Percentiles rank a stretch among this genome's conserved stretches.
Evolutionary conservation across 2,113 vertebrate species (phyloP).

Genomic region (Origma solitaria): DNA sequence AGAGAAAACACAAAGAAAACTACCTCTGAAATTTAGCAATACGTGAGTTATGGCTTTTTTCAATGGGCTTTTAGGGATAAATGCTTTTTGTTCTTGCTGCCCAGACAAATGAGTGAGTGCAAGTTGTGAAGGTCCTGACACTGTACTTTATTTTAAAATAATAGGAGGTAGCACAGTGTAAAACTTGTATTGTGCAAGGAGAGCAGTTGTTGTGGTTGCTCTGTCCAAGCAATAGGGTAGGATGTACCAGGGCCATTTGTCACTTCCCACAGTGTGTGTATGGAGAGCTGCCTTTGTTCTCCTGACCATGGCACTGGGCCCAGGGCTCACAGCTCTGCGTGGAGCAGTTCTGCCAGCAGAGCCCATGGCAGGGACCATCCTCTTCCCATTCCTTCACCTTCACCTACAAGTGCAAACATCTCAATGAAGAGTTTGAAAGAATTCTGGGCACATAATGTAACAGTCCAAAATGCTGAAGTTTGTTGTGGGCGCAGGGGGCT

Average conservation of each 20-base stretch:
- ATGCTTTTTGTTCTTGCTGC: neutral
- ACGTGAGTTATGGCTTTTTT: conserved; percentile 75
- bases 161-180: neutral
- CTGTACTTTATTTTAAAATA: neutral
- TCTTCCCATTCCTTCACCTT: neutral
- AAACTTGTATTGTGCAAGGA: neutral
- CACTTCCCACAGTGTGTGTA: neutral
- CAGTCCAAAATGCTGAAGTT: neutral
- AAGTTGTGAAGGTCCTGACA: neutral
- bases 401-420: neutral
- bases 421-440: neutral
- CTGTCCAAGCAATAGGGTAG: neutral
- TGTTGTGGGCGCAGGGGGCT: neutral
- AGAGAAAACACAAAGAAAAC: conserved; percentile 90
- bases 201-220: neutral
- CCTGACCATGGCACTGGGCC: neutral
- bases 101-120: neutral
- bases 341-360: neutral
- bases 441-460: neutral
- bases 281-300: neutral
- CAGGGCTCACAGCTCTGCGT: neutral
- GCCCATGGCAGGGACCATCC: neutral
- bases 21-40: conserved; percentile 93
- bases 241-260: neutral
- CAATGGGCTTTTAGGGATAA: neutral